These are phyloP conservation scores for Syndactyla subalaris DNA, from an alignment of 2,797 vertebrate species.

Conservation along the genomic window DNA sequence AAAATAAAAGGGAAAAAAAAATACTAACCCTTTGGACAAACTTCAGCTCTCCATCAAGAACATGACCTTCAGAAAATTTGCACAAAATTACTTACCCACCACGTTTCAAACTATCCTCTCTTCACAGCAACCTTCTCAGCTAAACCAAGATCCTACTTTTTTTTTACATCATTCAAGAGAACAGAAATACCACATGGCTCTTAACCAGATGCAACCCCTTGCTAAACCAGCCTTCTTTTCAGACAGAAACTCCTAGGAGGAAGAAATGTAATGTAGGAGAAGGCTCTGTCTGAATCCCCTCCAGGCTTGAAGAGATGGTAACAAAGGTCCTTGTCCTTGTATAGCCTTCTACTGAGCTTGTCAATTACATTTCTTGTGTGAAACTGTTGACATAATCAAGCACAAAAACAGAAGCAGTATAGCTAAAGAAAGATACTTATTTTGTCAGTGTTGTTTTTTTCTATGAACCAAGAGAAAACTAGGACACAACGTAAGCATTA, in stretches of 20 bases:
- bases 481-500: constrained; percentile 35
- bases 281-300: not conserved
- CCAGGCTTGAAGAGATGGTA: not conserved
- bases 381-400: constrained; percentile 7
- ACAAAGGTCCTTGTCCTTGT: not conserved
- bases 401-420: not conserved
- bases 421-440: constrained; percentile 9
- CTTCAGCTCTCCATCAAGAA: not conserved
- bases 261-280: not conserved
- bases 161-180: not conserved
- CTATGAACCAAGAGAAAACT: constrained; percentile 17
- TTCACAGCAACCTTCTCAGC: not conserved
- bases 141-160: not conserved
- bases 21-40: not conserved
- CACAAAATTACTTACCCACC: not conserved
- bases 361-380: not conserved
- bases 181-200: not conserved
- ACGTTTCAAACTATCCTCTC: not conserved
- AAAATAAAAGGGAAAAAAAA: not conserved
- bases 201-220: not conserved
- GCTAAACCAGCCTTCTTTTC: not conserved
- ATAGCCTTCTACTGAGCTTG: not conserved
- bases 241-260: not conserved
- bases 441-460: constrained; percentile 23
- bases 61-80: not conserved